Conservation (phyloP, 2,888 invertebrate genomes). For the Ophonus ardosiacus region DNA sequence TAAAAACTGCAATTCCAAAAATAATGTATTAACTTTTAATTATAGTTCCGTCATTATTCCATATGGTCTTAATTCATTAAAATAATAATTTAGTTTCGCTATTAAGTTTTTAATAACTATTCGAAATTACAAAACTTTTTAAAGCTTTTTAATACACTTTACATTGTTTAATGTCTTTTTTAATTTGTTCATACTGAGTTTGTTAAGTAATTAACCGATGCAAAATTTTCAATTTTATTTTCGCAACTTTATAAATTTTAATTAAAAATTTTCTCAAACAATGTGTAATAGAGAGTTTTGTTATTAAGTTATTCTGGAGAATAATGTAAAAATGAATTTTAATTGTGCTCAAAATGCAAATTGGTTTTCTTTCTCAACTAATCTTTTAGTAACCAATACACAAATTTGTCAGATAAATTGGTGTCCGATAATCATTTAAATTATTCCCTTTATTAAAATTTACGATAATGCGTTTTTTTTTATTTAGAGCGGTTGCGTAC, state of each 20-base stretch:
- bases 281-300: too few relatives aligned
- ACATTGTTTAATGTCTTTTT: constrained; percentile 30
- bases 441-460: too few relatives aligned
- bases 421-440: too few relatives aligned
- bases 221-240: constrained; percentile 23
- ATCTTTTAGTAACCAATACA: too few relatives aligned
- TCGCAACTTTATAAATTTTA: neutral
- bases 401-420: too few relatives aligned
- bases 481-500: too few relatives aligned
- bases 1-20: too few relatives aligned
- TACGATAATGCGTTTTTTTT: too few relatives aligned
- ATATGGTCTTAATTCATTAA: neutral
- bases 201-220: constrained; percentile 14
- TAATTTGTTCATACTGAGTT: constrained; percentile 19
- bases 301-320: too few relatives aligned
- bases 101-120: neutral
- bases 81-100: neutral
- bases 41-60: neutral
- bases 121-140: constrained; percentile 16
- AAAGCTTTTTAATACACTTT: constrained; percentile 16
- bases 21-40: neutral
- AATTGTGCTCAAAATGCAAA: too few relatives aligned
- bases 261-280: neutral
- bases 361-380: too few relatives aligned
- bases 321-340: too few relatives aligned